Evolutionary conservation across 2,888 invertebrate genomes (phyloP), one percentile per base, ranked within the genome.

Genomic region (Epinotia brunnichana): DNA sequence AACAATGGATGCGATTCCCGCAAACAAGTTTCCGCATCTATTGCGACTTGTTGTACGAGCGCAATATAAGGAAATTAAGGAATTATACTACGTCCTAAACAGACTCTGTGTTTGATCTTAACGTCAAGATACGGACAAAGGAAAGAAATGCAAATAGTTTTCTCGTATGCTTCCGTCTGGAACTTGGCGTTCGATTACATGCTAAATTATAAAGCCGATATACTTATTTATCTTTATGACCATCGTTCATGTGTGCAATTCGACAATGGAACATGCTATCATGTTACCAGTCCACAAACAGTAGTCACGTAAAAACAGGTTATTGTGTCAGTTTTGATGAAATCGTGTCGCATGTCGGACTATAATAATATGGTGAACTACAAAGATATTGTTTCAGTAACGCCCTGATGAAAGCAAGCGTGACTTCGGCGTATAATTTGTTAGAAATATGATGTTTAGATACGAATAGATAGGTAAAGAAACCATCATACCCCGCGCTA

Each of bases 41-140:
- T 92, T 91, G 90, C 87, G 85, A 83, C 82, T 85, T 85, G 83
- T 92, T 91, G 91, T 87, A 90, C 89, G 48, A 48, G n/a, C 48
- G 13, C n/a, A n/a, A 48, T n/a, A 48, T 48, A 48, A 48, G 79
- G 81, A 84, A 83, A 83, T 87, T 48, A 48, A 48, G 79, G 81
- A 84, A 83, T 83, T 87, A 83, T 80, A 86, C 85, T 81, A 83
- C 10, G 17, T 10, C 53, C 19, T 53, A 48, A 44, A 67, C 41
- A 41, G 77, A 83, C 81, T 76, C 80, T 83, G 76, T 75, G 67
- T 74, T 79, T 76, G 75, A 82, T 83, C 81, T 81, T 79, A 83
- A 83, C 79, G 78, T 80, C 70, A 78, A 79, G 79, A 81, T 77
- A 80, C 78, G 79, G 79, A 85, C 79, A 74, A 21, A 84, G 85